A percentile compares a stretch with the other conserved stretches of the same genome.
Evolutionary conservation across 2,113 vertebrate species (phyloP).

Genomic region (Callocephalon fimbriatum): DNA sequence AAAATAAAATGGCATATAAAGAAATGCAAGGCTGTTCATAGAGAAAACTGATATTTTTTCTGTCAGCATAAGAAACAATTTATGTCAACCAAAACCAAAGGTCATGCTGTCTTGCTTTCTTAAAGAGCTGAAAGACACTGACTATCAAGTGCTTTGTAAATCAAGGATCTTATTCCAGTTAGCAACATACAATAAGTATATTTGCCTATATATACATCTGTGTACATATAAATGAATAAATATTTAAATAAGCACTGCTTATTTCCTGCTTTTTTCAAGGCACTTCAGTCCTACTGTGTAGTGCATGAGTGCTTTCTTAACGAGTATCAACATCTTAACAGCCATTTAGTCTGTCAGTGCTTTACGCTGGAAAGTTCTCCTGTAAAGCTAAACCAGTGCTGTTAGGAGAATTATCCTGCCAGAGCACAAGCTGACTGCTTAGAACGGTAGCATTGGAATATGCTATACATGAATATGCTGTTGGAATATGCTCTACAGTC

Average conservation of each 20-base stretch:
- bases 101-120: not conserved
- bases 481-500: not conserved
- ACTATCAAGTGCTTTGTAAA: not conserved
- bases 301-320: not conserved
- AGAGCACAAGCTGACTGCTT: not conserved
- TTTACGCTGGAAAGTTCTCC: not conserved
- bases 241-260: slow-evolving; percentile 1
- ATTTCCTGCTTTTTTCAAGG: slow-evolving; percentile 9
- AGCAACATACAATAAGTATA: not conserved
- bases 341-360: not conserved
- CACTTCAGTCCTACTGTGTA: not conserved
- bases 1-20: not conserved
- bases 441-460: not conserved
- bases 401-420: not conserved
- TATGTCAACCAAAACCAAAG: not conserved
- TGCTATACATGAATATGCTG: not conserved
- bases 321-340: not conserved
- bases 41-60: not conserved
- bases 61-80: not conserved
- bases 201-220: not conserved
- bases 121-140: not conserved
- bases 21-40: not conserved
- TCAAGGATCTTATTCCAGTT: not conserved
- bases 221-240: not conserved
- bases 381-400: not conserved